Base-by-base conservation (phyloP, 2,797 vertebrate species). In the Eospalax fontanierii region DNA sequence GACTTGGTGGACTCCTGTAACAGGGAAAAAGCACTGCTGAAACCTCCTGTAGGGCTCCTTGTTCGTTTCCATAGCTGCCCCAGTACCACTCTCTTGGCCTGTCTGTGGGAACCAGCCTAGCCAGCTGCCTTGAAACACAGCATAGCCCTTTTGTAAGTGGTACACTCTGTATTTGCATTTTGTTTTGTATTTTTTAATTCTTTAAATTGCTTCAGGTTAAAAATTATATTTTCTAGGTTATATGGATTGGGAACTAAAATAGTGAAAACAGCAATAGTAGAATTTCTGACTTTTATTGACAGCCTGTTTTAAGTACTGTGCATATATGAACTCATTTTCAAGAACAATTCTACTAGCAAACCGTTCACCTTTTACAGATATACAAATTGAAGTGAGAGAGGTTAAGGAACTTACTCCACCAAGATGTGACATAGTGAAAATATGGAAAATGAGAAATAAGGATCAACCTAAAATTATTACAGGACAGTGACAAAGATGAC, bases 51-150 rank as follows among this genome's bases (percentile, higher is more conserved):
- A 10, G 26, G 22, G 30, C 71, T 82, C 54, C 11, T 16, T 68
- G 8, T 54, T 57, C 11, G 14, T n/a, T 38, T 2, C n/a, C 30
- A 7, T 22, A 71, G 74, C 18, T 50, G 6, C 2, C 18, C 19
- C 28, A 46, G 57, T 24, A 19, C 4, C 33, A 59, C 50, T 87
- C 76, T 87, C n/a, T 76, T 76, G 33, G 46, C 46, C 46, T 73
- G 35, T 83, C 38, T 15, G 0, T 78, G 70, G n/a, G 83, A 87
- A 83, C n/a, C 59, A 87, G 71, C 6, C 43, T 46, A 79, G 59
- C 26, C 65, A 90, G 30, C 93, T 90, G 38, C 78, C 82, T 92
- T 71, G 46, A 68, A 87, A 90, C 87, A 21, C 57, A 87, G 2
- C 61, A 57, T 79, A 28, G 90, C 40, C 57, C 7, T 71, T 79